Evolutionary conservation across 2,888 invertebrate species (phyloP).

Genomic region (Mellilla xanthometata): DNA sequence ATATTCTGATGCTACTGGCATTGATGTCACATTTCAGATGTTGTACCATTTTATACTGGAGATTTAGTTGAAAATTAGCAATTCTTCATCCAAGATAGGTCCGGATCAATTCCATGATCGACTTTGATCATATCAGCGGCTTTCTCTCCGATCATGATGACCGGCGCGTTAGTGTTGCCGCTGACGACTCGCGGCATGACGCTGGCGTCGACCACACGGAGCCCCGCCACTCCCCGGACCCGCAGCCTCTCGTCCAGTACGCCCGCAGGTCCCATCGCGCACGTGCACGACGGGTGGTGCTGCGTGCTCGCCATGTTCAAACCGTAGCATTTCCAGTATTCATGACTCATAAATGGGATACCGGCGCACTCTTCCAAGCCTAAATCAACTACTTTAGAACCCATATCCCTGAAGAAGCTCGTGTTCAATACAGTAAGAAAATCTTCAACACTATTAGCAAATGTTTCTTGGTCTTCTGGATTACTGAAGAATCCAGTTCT

Average conservation of each 20-base stretch:
- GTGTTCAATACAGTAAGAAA: constrained; percentile 39
- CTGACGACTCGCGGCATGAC: constrained; percentile 75
- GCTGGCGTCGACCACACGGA: constrained; percentile 34
- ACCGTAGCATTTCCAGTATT: constrained; percentile 53
- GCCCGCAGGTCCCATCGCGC: constrained; percentile 56
- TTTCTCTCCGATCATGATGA: constrained; percentile 38
- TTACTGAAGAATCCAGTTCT: constrained; percentile 36
- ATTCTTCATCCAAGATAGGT: neutral
- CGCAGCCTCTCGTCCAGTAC: constrained; percentile 51
- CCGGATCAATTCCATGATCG: neutral
- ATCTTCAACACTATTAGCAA: constrained; percentile 35
- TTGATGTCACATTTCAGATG: too few relatives aligned
- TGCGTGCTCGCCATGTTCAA: constrained; percentile 79
- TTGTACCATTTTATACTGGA: too few relatives aligned
- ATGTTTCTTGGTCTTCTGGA: constrained; percentile 38
- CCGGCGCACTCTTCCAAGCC: constrained; percentile 33
- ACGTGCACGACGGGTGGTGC: constrained; percentile 67
- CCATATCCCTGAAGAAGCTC: constrained; percentile 35
- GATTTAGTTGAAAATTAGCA: too few relatives aligned
- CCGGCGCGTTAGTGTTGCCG: constrained; percentile 81
- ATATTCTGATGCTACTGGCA: too few relatives aligned
- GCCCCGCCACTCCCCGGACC: constrained; percentile 18
- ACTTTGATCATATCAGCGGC: constrained; percentile 30
- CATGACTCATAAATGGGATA: constrained; percentile 32
- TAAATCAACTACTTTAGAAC: constrained; percentile 36